Base-by-base conservation (phyloP, 2,113 vertebrate species). In the Leuciscus idus region DNA sequence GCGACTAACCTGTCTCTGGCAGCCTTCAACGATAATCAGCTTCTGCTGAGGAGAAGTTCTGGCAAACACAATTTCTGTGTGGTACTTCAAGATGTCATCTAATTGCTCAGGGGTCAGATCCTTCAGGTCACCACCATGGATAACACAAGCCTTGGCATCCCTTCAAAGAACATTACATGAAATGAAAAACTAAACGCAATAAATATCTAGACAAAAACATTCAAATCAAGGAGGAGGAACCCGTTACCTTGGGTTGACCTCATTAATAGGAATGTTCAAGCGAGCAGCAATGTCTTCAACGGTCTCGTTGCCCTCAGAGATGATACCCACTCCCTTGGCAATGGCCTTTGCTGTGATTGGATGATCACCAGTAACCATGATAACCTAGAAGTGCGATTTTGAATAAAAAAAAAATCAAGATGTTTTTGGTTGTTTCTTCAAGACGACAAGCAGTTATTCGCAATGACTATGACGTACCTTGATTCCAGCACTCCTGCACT, bases 341-440 rank as follows among this genome's bases (percentile, higher is more conserved):
- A 99, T 99, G 92, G 98, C 98, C 89, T 98, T 99, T 68, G 97
- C 98, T 8, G 97, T 98, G 94, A 99, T 98, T 80, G 97, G 98
- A 92, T 98, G 97, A 93, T 98, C 97, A 43, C 97, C 97, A 0
- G 97, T 98, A 26, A 99, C 97, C 97, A 99, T 98, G 91, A 99
- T 98, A 59, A 98, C 97, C 97, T 98, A 36, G 13, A 39, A 52
- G 12, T 55, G 8, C 4, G 0, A 9, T 19, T 74, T 33, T 23
- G 28, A 46, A 75, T 76, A 28, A 4, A 39, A 33, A 33, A 33
- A 39, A 43, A 73, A n/a, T n/a, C 12, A 83, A 15, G 5, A 23
- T 1, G 2, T 2, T 12, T 78, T 17, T 52, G 43, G 23, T 52
- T 52, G 26, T 57, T 57, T 57, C 30, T 12, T 57, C 0, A 21